Conservation (phyloP, 1,140 invertebrate species). For the Diachasmimorpha longicaudata region DNA sequence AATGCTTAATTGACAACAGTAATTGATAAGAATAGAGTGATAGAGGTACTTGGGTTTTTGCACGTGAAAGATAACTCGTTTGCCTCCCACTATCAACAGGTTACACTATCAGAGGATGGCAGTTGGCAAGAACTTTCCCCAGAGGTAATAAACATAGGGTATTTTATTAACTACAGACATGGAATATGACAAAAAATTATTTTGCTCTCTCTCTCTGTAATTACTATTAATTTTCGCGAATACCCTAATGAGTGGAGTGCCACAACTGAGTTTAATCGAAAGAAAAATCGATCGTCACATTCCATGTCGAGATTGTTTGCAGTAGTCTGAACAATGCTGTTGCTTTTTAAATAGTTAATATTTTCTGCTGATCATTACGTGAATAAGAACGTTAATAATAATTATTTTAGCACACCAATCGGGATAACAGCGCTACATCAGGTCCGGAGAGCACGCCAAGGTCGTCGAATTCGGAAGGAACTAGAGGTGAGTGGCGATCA, state of each 20-base stretch:
- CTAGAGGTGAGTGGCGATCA: slow-evolving; percentile 31
- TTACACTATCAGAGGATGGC: slow-evolving; percentile 45
- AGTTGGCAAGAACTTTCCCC: slow-evolving; percentile 55
- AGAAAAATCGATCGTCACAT: not conserved
- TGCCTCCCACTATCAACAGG: slow-evolving; percentile 41
- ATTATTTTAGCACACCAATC: slow-evolving; percentile 44
- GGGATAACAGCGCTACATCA: slow-evolving; percentile 48
- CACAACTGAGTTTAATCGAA: no score
- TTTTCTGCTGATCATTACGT: not conserved
- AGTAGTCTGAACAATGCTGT: not conserved
- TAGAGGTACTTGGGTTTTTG: not conserved
- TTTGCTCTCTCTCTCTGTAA: no score
- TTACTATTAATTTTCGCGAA: not conserved
- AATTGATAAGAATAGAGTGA: not conserved
- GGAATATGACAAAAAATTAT: not conserved
- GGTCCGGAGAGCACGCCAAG: slow-evolving; percentile 57
- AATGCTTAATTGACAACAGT: not conserved
- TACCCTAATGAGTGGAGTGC: no score
- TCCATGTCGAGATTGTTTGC: not conserved
- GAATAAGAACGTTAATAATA: not conserved
- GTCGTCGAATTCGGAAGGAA: slow-evolving; percentile 58
- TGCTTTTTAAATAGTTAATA: not conserved
- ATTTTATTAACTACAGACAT: not conserved
- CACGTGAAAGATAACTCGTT: slow-evolving; percentile 11
- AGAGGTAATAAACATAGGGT: slow-evolving; percentile 36